A percentile compares a stretch with the other conserved stretches of the same genome.
These are phyloP conservation scores for Seriola quinqueradiata DNA, from an alignment of 2,113 vertebrate genomes.

Conservation along the genomic window DNA sequence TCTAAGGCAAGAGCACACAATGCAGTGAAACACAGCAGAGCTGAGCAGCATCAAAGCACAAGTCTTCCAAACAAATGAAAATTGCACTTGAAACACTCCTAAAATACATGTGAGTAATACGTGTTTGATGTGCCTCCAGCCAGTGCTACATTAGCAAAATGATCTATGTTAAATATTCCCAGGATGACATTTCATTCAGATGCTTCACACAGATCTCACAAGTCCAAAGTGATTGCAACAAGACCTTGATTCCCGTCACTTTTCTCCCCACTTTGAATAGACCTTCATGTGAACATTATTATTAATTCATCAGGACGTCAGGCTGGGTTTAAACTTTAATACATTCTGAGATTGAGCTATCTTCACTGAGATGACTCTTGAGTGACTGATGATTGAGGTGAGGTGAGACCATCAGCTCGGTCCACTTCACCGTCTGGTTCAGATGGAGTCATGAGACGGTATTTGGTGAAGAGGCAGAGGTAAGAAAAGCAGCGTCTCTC, in stretches of 20 bases:
- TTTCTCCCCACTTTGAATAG: slow-evolving; percentile 58
- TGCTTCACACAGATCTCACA: slow-evolving; percentile 13
- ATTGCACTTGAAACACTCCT: slow-evolving; percentile 15
- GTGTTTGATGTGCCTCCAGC: slow-evolving; percentile 44
- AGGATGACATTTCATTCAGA: slow-evolving; percentile 44
- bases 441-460: background rate
- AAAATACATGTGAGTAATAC: slow-evolving; percentile 4
- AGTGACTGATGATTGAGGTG: slow-evolving; percentile 75
- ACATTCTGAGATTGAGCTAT: slow-evolving; percentile 73
- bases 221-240: slow-evolving; percentile 30
- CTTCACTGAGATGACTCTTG: slow-evolving; percentile 38
- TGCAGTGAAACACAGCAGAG: background rate
- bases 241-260: slow-evolving; percentile 44
- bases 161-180: slow-evolving; percentile 39
- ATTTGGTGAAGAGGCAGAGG: background rate
- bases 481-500: background rate
- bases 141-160: slow-evolving; percentile 19
- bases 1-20: background rate
- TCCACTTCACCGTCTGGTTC: background rate
- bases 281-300: slow-evolving; percentile 67
- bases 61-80: slow-evolving; percentile 11
- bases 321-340: slow-evolving; percentile 70
- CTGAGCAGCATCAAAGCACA: slow-evolving; percentile 24
- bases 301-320: slow-evolving; percentile 77
- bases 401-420: slow-evolving; percentile 44